Base-by-base conservation (phyloP, 2,888 invertebrate genomes). In the Ectemnius cavifrons region DNA sequence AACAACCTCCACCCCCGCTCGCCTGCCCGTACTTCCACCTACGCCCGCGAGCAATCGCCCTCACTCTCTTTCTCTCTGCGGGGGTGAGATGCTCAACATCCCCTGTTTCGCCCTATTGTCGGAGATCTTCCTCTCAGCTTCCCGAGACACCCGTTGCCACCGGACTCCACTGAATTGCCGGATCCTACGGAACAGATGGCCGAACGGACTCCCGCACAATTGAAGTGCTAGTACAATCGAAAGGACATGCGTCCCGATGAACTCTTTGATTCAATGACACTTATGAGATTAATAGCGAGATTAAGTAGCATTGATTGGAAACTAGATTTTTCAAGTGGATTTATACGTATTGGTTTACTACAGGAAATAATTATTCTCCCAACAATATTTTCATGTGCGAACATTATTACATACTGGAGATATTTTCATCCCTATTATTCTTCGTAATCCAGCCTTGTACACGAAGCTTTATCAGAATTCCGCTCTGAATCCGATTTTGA, bases 1-100 rank as follows among this genome's bases (percentile, higher is more conserved):
- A 88, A 89, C 79, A 80, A 84, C 63, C 77, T 78, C 77, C 74
- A 45, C 68, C 65, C 62, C 18, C 52, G 16, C 49, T 61, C 62
- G 63, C 60, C 37, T 63, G 1, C 23, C 23, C 23, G 0, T 2
- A 60, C 47, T 65, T 16, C 52, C 52, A 52, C n/a, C 52, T 6
- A 52, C 52, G 37, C 37, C 37, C 37, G 37, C 37, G 37, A 37
- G 37, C 37, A 11, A 37, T 37, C 37, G 37, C 3, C 37, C 37
- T 3, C 3, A 23, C 23, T 23, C 23, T 23, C 23, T 1, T n/a
- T 20, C 28, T 37, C 28, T 6, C 8, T 6, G 8, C 5, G 37
- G 8, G 37, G 11, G 37, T 37, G 37, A 37, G 37, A 37, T 6
- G 1, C 8, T 37, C 37, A 37, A 8, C 37, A 37, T 37, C 37